A percentile compares a stretch with the other conserved stretches of the same genome.
These are phyloP conservation scores for Dromaius novaehollandiae DNA, from an alignment of 2,113 vertebrate genomes.

Conservation along the genomic window DNA sequence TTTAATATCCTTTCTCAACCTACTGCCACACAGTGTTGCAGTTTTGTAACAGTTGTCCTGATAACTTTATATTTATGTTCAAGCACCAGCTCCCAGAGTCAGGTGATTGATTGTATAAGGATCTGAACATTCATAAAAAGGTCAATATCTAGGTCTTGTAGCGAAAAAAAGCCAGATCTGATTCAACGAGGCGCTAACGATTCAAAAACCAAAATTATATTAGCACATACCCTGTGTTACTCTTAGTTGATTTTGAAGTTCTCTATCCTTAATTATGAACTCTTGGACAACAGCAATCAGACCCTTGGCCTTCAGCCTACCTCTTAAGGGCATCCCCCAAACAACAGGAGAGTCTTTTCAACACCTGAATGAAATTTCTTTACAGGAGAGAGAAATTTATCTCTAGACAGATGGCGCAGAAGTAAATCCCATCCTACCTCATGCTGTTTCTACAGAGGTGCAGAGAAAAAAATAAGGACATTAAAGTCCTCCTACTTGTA, in stretches of 20 bases:
- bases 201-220: background rate
- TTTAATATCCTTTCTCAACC: background rate
- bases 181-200: background rate
- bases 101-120: background rate
- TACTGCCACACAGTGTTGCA: background rate
- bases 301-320: background rate
- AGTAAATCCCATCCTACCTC: background rate
- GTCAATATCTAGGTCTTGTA: background rate
- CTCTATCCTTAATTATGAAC: background rate
- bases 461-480: background rate
- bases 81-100: background rate
- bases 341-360: background rate
- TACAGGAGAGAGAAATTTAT: background rate
- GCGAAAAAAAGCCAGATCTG: background rate
- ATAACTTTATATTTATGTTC: background rate
- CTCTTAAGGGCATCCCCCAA: background rate
- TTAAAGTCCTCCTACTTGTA: background rate
- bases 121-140: background rate
- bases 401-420: background rate
- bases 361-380: background rate
- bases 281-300: background rate
- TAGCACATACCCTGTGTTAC: background rate
- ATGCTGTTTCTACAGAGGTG: background rate
- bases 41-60: background rate
- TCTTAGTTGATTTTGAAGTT: background rate